Evolutionary conservation across 2,797 vertebrate genomes (phyloP).

Genomic region (Eidolon dupreanum): DNA sequence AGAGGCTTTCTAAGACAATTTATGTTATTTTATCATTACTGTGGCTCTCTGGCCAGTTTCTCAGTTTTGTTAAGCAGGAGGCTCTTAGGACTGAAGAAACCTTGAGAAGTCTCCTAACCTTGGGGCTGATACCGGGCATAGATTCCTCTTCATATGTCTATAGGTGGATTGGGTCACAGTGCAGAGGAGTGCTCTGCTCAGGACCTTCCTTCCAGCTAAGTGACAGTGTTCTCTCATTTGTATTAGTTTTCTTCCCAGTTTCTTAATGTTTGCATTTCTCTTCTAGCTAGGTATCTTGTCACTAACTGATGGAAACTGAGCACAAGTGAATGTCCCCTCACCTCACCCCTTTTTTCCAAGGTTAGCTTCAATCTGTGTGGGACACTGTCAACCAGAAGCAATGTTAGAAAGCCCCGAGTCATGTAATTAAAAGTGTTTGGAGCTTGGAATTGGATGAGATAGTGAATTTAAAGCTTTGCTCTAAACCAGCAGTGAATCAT

Average conservation of each 20-base stretch:
- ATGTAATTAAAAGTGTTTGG: neutral
- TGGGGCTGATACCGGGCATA: neutral
- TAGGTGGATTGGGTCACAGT: neutral
- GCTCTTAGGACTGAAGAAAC: neutral
- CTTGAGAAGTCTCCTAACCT: neutral
- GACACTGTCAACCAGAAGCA: neutral
- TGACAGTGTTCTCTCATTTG: neutral
- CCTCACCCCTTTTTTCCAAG: neutral
- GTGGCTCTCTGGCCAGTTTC: neutral
- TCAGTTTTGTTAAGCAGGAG: neutral
- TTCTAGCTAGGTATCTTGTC: neutral
- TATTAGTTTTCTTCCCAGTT: neutral
- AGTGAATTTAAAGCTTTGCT: neutral
- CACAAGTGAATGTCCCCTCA: fast-evolving
- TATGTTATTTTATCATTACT: neutral
- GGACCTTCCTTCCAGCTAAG: neutral
- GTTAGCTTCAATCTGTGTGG: neutral
- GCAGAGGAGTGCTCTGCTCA: fast-evolving
- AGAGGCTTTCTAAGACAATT: neutral
- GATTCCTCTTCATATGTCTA: neutral
- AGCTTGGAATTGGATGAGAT: neutral
- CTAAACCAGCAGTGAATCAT: neutral
- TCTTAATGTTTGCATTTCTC: neutral
- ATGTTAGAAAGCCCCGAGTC: neutral
- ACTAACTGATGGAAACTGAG: neutral